Base-by-base conservation (phyloP, 2,113 vertebrate species). In the Arvicanthis niloticus region DNA sequence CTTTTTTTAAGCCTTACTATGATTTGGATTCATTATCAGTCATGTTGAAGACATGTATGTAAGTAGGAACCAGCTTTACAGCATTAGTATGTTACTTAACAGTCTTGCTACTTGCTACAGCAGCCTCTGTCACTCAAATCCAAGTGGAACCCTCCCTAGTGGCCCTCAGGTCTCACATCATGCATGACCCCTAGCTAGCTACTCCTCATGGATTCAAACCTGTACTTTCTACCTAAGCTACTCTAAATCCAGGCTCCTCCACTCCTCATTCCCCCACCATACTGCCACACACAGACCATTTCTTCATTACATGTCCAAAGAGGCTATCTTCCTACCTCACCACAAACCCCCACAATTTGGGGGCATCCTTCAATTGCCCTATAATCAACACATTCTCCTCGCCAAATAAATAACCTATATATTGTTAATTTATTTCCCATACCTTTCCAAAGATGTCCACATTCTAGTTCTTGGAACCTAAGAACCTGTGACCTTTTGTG, bases 251-350 rank as follows among this genome's bases (percentile, higher is more conserved):
- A 70, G 48, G 73, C 19, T 15, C 62, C 70, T 85, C 56, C 31
- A n/a, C 12, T 62, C 51, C 31, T 31, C 10, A 37, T 0, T 80
- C 7, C 29, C 82, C 34, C n/a, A 58, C n/a, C 12, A 80, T 2
- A 6, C 31, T 7, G 12, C 67, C 31, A 72, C 0, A 2, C 34
- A 58, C 4, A 42, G 37, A 26, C 11, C 0, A 0, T 11, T 88
- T 88, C 81, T 97, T 89, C 22, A 58, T 34, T 34, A 13, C 56
- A 82, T 88, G 68, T 78, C 70, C 60, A 34, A 58, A 81, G 67
- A 85, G 6, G 1, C 16, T 31, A 60, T 75, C 51, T 86, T 68
- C 51, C 70, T n/a, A 37, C 72, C 31, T 80, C 58, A 56, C 75
- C 70, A 24, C 34, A n/a, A 9, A 1, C 37, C 21, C 19, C 40